Conservation (phyloP, 1,140 invertebrate genomes). For the Drosophila nasuta region DNA sequence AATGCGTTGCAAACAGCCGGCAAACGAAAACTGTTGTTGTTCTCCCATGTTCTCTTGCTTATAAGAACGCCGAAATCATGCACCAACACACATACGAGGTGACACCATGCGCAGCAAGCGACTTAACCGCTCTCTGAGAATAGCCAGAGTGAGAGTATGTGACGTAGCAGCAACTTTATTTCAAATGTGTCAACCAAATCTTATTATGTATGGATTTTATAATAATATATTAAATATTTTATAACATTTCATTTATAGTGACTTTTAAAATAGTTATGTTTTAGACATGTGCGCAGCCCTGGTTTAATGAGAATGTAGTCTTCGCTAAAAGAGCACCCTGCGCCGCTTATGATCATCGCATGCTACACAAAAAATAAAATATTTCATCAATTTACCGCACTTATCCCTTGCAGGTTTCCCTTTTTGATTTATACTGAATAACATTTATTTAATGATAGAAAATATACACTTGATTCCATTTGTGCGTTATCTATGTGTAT, state of each 20-base stretch:
- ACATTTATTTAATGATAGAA: too few relatives aligned
- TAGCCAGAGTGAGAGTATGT: background rate
- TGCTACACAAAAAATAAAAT: background rate
- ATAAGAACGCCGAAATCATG: constrained; percentile 49
- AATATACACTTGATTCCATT: too few relatives aligned
- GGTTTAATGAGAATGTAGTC: constrained; percentile 1
- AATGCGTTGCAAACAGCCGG: constrained; percentile 54
- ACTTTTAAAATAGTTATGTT: too few relatives aligned
- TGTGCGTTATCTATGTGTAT: too few relatives aligned
- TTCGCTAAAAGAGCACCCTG: background rate
- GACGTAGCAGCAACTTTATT: constrained; percentile 16
- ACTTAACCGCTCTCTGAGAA: constrained; percentile 9
- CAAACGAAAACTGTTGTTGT: constrained; percentile 53
- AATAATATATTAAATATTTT: too few relatives aligned
- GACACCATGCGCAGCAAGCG: constrained; percentile 1
- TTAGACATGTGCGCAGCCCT: background rate
- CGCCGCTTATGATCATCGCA: background rate
- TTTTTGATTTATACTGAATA: too few relatives aligned
- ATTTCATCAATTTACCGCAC: too few relatives aligned
- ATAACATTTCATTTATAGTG: too few relatives aligned
- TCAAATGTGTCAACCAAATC: too few relatives aligned
- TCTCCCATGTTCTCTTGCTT: constrained; percentile 40
- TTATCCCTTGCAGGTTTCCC: too few relatives aligned
- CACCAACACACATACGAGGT: background rate
- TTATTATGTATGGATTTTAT: too few relatives aligned